Base-by-base conservation (phyloP, 2,113 vertebrate species). In the Himantopus leucocephalus region DNA sequence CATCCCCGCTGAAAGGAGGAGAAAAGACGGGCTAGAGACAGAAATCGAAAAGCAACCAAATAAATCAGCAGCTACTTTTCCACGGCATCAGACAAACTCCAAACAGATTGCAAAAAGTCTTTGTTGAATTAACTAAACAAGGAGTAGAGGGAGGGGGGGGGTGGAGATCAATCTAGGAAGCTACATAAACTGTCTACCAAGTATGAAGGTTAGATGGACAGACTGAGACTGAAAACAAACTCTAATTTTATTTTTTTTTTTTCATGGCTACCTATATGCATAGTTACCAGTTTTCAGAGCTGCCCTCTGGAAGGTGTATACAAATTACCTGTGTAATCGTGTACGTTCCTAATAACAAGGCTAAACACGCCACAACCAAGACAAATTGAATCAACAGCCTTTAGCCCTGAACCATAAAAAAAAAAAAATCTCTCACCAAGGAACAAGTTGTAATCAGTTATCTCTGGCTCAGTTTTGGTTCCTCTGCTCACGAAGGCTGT, bases 31-130 rank as follows among this genome's bases (percentile, higher is more conserved):
- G 98, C 98, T 98, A 97, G 97, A 98, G 98, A 98, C 98, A 98
- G 98, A 99, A 99, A 99, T 99, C 98, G 98, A 99, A 99, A 99
- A 98, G 97, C 98, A 98, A 98, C 98, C 98, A 98, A 98, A 99
- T 99, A 99, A 99, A 99, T 99, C 98, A 99, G 98, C 98, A 98
- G 98, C 98, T 99, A 99, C 98, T 99, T 99, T 99, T 98, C 98
- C 98, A 97, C 96, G 64, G 98, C 98, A 97, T 98, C 98, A 98
- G 98, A 98, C 98, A 98, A 98, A 98, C 97, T 98, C 98, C 98
- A 98, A 98, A 98, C 98, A 98, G 96, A 98, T 98, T 98, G 98
- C 98, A 98, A 98, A 98, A 98, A 98, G 98, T 98, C 98, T 98
- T 98, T 97, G 98, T 98, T 98, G 98, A 98, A 98, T 98, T 98